phyloP scores from a whole-genome alignment of 2,113 vertebrate species.

The Siniperca chuatsi region DNA sequence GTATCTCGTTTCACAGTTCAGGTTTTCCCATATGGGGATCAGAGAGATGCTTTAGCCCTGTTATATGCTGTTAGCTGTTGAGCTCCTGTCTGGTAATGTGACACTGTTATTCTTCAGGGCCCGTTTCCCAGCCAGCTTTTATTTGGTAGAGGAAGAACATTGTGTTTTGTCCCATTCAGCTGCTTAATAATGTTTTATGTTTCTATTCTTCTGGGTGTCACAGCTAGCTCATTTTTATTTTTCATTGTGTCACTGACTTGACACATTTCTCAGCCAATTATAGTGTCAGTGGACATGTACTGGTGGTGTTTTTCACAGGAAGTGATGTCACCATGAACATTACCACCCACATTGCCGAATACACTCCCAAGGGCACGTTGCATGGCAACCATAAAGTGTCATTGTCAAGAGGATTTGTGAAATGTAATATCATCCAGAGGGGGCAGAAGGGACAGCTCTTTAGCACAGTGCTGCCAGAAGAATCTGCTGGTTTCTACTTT shows the following conservation, averaged over 20 bases:
- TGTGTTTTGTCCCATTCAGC: constrained; percentile 43
- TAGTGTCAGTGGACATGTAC: constrained; percentile 21
- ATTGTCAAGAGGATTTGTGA: constrained; percentile 79
- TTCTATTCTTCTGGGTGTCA: constrained; percentile 15
- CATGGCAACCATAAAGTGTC: constrained; percentile 82
- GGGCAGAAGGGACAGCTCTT: constrained; percentile 41
- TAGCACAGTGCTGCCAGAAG: constrained; percentile 11
- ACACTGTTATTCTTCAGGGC: constrained; percentile 53
- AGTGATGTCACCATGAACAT: constrained; percentile 74
- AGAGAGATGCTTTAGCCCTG: constrained; percentile 49
- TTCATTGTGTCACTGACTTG: constrained; percentile 47
- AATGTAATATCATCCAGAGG: constrained; percentile 77
- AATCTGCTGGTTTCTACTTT: constrained; percentile 23
- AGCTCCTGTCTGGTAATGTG: constrained; percentile 62
- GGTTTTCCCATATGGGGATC: constrained; percentile 57
- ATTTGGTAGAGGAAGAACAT: constrained; percentile 41
- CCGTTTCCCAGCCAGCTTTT: constrained; percentile 37
- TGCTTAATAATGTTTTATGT: constrained; percentile 4
- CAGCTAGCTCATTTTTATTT: constrained; percentile 7
- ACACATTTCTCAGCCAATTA: constrained; percentile 53
- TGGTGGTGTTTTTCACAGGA: constrained; percentile 76
- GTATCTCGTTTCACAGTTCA: constrained; percentile 58
- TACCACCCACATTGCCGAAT: constrained; percentile 65
- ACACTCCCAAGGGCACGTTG: constrained; percentile 72
- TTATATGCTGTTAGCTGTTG: constrained; percentile 47